Conservation (phyloP, 2,888 invertebrate genomes). For the Bellardia bayeri region DNA sequence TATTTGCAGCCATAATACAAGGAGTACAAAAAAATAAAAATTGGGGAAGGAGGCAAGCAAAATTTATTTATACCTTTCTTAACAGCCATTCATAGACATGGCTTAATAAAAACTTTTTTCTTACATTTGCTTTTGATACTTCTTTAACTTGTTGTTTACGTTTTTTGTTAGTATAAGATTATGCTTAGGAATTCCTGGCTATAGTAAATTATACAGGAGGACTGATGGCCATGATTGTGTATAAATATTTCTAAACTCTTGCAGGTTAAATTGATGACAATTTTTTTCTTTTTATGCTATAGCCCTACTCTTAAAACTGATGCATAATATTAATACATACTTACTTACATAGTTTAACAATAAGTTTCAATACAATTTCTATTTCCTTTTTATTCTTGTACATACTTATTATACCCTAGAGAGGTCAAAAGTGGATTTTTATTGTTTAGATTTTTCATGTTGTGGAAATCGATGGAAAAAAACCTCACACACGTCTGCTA, state of each 20-base stretch:
- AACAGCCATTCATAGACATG: conserved; percentile 47
- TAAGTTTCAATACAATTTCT: conserved; percentile 13
- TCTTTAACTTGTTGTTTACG: conserved; percentile 25
- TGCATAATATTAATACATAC: not conserved
- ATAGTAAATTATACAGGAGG: not conserved
- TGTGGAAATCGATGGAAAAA: not conserved
- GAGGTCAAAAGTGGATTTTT: conserved; percentile 59
- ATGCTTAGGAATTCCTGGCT: conserved; percentile 36
- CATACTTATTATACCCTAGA: conserved; percentile 57
- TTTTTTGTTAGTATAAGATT: not conserved
- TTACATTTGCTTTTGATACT: not conserved
- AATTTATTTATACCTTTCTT: conserved; percentile 20
- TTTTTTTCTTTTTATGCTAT: conserved; percentile 48
- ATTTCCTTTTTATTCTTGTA: not conserved
- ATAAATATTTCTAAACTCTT: conserved; percentile 21
- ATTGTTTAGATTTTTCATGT: conserved; percentile 32
- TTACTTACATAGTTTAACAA: conserved; percentile 28
- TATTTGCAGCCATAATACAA: conserved; percentile 37
- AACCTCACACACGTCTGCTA: not conserved
- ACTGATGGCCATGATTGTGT: conserved; percentile 1
- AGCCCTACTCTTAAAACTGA: not conserved
- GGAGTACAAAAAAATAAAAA: conserved; percentile 10
- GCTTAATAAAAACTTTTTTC: conserved; percentile 34
- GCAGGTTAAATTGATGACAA: conserved; percentile 58
- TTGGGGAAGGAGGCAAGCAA: conserved; percentile 15